Evolutionary conservation across 2,113 vertebrate species (phyloP).

Genomic region (Varanus salvator): DNA sequence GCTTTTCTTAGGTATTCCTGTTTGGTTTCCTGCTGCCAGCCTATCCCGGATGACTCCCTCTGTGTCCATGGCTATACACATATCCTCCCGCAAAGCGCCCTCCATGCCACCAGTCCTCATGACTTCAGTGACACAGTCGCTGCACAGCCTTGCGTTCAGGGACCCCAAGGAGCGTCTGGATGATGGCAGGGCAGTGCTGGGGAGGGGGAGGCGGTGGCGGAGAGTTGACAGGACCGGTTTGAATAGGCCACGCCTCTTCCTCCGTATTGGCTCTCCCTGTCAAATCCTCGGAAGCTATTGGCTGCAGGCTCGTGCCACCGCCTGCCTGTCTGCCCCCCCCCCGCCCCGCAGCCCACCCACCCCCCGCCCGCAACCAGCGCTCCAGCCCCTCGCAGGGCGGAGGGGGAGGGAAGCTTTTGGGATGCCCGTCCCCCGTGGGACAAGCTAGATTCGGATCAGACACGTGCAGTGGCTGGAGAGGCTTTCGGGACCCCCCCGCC

Average conservation of each 20-base stretch:
- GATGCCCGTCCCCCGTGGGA: slow-evolving; percentile 56
- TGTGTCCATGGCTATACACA: no score
- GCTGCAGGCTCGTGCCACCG: slow-evolving; percentile 38
- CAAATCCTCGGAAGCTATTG: slow-evolving; percentile 49
- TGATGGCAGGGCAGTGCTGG: not conserved
- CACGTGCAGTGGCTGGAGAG: not conserved
- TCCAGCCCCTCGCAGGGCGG: slow-evolving; percentile 15
- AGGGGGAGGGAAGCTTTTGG: slow-evolving; percentile 51
- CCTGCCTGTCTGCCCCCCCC: not conserved
- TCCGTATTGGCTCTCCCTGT: slow-evolving; percentile 58
- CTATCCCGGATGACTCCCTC: not conserved
- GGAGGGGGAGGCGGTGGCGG: accelerated
- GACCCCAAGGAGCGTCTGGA: not conserved
- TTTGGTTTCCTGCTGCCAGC: not conserved
- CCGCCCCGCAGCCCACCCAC: not conserved
- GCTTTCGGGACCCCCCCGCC: not conserved
- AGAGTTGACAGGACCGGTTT: slow-evolving; percentile 40
- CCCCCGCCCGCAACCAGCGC: not conserved
- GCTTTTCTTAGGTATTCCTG: not conserved
- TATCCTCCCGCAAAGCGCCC: not conserved
- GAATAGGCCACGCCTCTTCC: slow-evolving; percentile 57
- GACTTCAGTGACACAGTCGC: not conserved
- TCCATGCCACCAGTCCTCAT: not conserved
- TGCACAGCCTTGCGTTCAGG: not conserved
- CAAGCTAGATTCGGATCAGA: not conserved